Evolutionary conservation across 2,113 vertebrate species (phyloP), one percentile per base, ranked within the genome.

Genomic region (Microtus ochrogaster): DNA sequence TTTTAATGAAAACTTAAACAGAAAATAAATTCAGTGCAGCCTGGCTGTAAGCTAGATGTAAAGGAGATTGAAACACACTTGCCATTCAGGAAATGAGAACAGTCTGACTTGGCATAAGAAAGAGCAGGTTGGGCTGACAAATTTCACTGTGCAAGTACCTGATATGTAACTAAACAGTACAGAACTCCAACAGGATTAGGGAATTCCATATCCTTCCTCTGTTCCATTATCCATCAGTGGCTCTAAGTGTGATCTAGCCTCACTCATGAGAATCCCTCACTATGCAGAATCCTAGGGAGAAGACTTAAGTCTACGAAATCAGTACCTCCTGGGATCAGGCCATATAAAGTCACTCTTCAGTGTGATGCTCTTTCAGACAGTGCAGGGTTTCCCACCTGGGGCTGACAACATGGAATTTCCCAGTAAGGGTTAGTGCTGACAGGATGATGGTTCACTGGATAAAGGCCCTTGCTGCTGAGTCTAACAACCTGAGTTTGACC

Each of bases 181-280:
- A 28, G 7, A 21, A n/a, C 24, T 4, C 9, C 33, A 77, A 16
- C 26, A 49, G 0, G 1, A 22, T 2, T 1, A 8, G 1, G 11
- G 6, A 14, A 33, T 10, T 74, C 21, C 7, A 13, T 19, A 26
- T 7, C 87, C 14, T 55, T 14, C 82, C n/a, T 68, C n/a, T 13
- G 17, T 28, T 68, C 47, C 30, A 3, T 21, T 30, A 33, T 0
- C 24, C 72, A 28, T 19, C 52, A 52, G 68, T 0, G 44, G 21
- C 33, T 72, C 91, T 77, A 2, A 1, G 28, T 3, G 16, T 44
- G 61, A 39, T 2, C 61, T 83, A 68, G 30, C 16, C 17, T 78
- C 47, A 8, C n/a, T 85, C 39, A 30, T 44, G 30, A 49, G 22
- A 30, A 55, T 2, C 74, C 16, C 10, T 36, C 41, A 76, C 89